Base-by-base conservation (phyloP, 2,113 vertebrate species). In the Struthidea cinerea region DNA sequence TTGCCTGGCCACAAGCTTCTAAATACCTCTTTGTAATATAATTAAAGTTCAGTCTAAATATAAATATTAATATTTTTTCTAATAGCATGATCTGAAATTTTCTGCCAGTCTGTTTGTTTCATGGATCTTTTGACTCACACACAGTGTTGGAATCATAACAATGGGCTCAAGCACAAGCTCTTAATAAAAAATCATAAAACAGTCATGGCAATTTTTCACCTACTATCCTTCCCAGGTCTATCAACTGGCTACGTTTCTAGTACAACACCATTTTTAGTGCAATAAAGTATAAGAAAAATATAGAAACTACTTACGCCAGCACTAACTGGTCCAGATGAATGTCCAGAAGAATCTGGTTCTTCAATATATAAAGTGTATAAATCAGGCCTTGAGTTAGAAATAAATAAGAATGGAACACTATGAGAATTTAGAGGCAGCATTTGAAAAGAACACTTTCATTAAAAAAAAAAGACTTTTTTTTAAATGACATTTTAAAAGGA, bases 351-450 rank as follows among this genome's bases (percentile, higher is more conserved):
- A 96, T 99, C 99, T 21, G 99, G 99, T 82, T 99, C 97, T 10
- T 99, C 98, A 69, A 99, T 93, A 90, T 99, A 99, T 46, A 99
- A 71, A 63, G 99, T 99, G 79, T 98, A 99, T 91, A 99, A 98
- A 97, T 98, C 96, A 30, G 99, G 99, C 95, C 99, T 99, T 30
- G 26, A 96, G 39, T 88, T 46, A 85, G 61, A 96, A 93, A 83
- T 26, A 63, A 97, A 81, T 17, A 87, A 92, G 44, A 93, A 88
- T 46, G 84, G 21, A 76, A 49, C 28, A 71, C 16, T 41, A 55
- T 32, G 32, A 96, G 30, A 67, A 44, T 50, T 52, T 70, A 55
- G 19, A 86, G 39, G 41, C 7, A 74, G 13, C 16, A 60, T 41
- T 69, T 69, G 32, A 71, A 81, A 73, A 56, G 9, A 91, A 52